These are phyloP conservation scores for Eupithecia dodoneata DNA, from an alignment of 2,888 invertebrate genomes.

Conservation along the genomic window DNA sequence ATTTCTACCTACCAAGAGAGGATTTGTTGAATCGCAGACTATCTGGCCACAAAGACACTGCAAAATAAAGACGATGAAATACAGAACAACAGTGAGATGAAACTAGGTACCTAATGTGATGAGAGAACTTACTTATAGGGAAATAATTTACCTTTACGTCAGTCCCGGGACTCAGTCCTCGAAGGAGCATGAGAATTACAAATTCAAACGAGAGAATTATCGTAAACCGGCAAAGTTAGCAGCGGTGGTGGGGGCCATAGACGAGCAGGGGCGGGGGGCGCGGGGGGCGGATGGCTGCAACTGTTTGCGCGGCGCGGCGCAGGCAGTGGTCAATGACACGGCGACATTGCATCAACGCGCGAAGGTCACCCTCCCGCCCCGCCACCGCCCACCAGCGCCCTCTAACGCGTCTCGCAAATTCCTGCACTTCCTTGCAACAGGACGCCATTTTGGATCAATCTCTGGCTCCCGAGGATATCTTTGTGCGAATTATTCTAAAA, in stretches of 20 bases:
- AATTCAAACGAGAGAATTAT: constrained; percentile 45
- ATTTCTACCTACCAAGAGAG: neutral
- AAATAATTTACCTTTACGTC: constrained; percentile 20
- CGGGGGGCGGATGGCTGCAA: constrained; percentile 54
- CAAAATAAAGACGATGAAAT: constrained; percentile 1
- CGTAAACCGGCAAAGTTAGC: constrained; percentile 52
- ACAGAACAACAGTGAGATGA: neutral
- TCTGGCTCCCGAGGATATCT: constrained; percentile 32
- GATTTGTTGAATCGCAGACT: neutral
- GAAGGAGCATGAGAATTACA: constrained; percentile 37
- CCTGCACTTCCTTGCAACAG: constrained; percentile 52
- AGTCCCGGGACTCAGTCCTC: constrained; percentile 22
- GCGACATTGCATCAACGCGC: constrained; percentile 73
- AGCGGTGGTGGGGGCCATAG: constrained; percentile 52
- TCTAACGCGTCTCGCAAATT: constrained; percentile 62
- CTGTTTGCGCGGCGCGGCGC: constrained; percentile 46
- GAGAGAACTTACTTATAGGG: constrained; percentile 7
- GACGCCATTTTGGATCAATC: constrained; percentile 52
- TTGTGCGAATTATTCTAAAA: constrained; percentile 15
- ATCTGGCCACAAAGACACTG: neutral
- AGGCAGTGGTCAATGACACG: constrained; percentile 73
- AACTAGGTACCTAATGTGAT: neutral
- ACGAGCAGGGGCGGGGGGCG: constrained; percentile 46
- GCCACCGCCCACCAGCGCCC: constrained; percentile 50
- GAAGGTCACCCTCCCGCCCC: constrained; percentile 55